Percentiles rank a stretch among this genome's conserved stretches.
Conservation (phyloP, 2,113 vertebrate species). For the Paracyprichromis sp. region DNA sequence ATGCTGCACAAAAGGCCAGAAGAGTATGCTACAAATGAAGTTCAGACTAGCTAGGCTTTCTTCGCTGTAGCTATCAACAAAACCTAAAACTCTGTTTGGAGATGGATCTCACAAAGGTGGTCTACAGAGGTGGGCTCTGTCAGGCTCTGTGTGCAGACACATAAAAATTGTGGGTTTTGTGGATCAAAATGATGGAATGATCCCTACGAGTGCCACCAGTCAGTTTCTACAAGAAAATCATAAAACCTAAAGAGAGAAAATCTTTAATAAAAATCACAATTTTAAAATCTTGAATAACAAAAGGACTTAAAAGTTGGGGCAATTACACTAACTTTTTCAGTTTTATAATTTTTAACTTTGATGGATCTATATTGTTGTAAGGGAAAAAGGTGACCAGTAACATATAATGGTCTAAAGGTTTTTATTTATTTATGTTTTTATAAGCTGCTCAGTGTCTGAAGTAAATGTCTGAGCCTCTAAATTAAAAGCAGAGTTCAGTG, state of each 20-base stretch:
- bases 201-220: background rate
- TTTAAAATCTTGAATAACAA: background rate
- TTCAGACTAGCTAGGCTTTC: background rate
- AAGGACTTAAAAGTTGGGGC: background rate
- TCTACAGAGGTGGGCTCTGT: background rate
- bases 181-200: background rate
- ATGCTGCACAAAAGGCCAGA: background rate
- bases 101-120: background rate
- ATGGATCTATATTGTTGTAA: background rate
- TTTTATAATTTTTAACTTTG: background rate
- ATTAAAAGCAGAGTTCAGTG: background rate
- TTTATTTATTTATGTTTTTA: background rate
- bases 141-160: background rate
- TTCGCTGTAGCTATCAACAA: background rate
- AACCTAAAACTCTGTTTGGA: background rate
- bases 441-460: background rate
- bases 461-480: background rate
- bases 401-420: background rate
- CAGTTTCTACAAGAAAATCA: background rate
- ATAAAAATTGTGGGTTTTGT: background rate
- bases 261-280: background rate
- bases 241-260: background rate
- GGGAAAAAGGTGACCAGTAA: background rate
- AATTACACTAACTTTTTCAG: background rate
- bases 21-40: background rate